Evolutionary conservation across 2,113 vertebrate species (phyloP).

Genomic region (Lepus timidus): DNA sequence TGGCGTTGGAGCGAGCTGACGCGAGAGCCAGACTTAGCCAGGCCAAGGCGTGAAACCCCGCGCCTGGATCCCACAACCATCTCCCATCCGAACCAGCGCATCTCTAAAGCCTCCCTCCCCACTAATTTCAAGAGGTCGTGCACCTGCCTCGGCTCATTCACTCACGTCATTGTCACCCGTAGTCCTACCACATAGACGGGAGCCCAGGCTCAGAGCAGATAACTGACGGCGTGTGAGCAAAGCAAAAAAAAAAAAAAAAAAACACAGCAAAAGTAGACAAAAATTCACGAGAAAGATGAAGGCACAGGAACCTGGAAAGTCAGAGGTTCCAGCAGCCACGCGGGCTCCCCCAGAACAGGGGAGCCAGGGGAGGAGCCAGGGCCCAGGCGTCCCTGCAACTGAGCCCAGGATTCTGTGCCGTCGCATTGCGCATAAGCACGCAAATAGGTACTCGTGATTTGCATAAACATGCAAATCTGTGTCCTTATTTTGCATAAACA

Average conservation of each 20-base stretch:
- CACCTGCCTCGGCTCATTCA: no score
- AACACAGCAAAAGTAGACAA: background rate
- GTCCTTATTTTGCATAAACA: no score
- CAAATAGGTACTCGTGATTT: no score
- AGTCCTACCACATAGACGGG: background rate
- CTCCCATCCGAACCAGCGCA: no score
- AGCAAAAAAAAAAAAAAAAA: background rate
- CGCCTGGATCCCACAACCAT: no score
- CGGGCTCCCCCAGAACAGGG: background rate
- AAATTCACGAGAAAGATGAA: background rate
- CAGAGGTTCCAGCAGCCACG: background rate
- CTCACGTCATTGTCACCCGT: no score
- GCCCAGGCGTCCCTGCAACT: background rate
- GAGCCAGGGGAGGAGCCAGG: background rate
- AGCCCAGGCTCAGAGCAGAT: background rate
- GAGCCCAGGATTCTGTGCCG: background rate
- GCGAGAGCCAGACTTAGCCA: no score
- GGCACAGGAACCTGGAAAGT: background rate
- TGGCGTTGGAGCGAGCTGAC: no score
- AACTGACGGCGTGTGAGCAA: background rate
- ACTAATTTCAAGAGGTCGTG: no score
- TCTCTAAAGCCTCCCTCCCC: no score
- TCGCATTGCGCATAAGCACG: background rate
- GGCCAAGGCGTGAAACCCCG: no score
- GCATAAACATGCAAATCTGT: no score